Evolutionary conservation across 2,888 invertebrate genomes (phyloP).

Genomic region (Anoncus sp.): DNA sequence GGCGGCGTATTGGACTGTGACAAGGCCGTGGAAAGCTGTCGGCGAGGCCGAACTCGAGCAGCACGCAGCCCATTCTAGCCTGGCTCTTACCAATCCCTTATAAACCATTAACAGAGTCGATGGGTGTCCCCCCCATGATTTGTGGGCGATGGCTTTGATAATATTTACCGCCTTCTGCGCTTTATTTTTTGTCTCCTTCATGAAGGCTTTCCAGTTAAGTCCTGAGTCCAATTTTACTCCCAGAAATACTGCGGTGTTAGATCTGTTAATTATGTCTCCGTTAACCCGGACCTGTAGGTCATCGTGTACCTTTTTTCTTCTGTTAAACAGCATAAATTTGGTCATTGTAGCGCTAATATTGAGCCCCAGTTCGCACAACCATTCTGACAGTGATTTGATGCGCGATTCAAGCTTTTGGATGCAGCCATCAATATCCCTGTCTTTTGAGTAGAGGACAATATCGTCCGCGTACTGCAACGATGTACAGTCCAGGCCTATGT

Average conservation of each 20-base stretch:
- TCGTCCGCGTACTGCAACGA: slow-evolving; percentile 38
- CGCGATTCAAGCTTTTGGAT: slow-evolving; percentile 13
- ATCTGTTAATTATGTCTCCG: not conserved
- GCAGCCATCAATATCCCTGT: not conserved
- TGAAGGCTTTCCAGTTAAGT: slow-evolving; percentile 28
- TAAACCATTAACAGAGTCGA: slow-evolving; percentile 28
- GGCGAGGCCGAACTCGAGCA: not conserved
- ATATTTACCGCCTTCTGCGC: not conserved
- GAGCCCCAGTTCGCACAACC: slow-evolving; percentile 9
- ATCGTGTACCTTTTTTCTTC: not conserved
- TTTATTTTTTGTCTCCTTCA: not conserved
- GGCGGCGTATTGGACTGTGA: slow-evolving; percentile 6
- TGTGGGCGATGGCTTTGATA: not conserved
- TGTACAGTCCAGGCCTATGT: not conserved
- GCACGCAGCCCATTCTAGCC: slow-evolving; percentile 9
- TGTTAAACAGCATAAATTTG: slow-evolving; percentile 22
- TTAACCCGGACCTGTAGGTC: not conserved
- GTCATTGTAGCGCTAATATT: slow-evolving; percentile 8
- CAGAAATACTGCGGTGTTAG: not conserved
- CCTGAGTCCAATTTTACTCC: slow-evolving; percentile 22
- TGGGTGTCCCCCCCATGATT: slow-evolving; percentile 38
- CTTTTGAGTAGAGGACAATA: not conserved
- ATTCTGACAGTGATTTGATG: not conserved
- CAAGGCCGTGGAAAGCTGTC: not conserved
- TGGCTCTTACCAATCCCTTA: slow-evolving; percentile 34